Conservation (phyloP, 1,140 invertebrate species). For the Drosophila lini region DNA sequence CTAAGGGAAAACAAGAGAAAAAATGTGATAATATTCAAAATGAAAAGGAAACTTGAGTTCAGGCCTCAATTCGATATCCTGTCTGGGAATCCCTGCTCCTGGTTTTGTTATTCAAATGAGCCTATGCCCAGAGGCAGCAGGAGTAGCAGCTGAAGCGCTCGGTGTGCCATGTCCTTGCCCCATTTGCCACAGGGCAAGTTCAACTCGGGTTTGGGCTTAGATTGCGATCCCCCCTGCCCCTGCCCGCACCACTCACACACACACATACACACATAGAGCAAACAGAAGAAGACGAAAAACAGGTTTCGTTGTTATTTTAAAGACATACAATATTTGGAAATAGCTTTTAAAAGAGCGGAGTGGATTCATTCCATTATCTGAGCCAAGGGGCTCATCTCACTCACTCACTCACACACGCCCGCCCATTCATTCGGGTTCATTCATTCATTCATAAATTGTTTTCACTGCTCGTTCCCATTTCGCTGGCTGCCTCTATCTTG, state of each 20-base stretch:
- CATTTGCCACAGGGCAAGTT: slow-evolving; percentile 74
- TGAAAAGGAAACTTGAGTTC: slow-evolving; percentile 25
- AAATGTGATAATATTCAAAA: background rate
- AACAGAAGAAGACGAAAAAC: slow-evolving; percentile 42
- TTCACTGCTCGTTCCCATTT: slow-evolving; percentile 59
- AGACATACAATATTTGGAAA: slow-evolving; percentile 38
- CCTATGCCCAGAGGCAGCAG: slow-evolving; percentile 9
- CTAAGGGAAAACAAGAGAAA: background rate
- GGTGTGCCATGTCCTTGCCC: slow-evolving; percentile 64
- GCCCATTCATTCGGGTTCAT: slow-evolving; percentile 45
- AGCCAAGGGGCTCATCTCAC: slow-evolving; percentile 57
- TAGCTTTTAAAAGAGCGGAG: slow-evolving; percentile 21
- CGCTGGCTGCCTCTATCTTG: slow-evolving; percentile 53
- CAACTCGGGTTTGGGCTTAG: slow-evolving; percentile 38
- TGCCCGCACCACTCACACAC: background rate
- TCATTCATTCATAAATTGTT: slow-evolving; percentile 64
- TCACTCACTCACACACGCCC: slow-evolving; percentile 27
- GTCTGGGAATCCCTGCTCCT: slow-evolving; percentile 35
- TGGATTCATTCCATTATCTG: slow-evolving; percentile 63
- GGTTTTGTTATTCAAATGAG: slow-evolving; percentile 75
- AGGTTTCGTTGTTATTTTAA: slow-evolving; percentile 66
- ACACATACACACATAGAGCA: background rate
- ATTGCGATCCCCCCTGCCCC: background rate
- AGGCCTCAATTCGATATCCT: slow-evolving; percentile 57
- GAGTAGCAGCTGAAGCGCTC: slow-evolving; percentile 58